Evolutionary conservation across 1,140 invertebrate genomes (phyloP), one percentile per base, ranked within the genome.

Genomic region (Alviniconcha marisindica): DNA sequence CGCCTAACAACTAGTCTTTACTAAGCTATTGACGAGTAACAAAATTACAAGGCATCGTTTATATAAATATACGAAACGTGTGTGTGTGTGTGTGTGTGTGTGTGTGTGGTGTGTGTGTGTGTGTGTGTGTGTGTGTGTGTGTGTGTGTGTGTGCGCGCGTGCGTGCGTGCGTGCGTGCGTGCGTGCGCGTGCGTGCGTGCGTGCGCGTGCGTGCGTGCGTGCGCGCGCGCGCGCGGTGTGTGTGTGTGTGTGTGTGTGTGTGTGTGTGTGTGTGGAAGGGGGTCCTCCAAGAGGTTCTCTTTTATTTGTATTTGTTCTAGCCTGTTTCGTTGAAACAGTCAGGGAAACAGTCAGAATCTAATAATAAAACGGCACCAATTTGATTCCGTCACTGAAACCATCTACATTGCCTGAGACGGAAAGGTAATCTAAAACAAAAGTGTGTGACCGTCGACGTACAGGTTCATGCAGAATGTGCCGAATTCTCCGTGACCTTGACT

Each of bases 251-350:
- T 60, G 56, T 60, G 1, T 60, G 56, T 60, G 56, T 60, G 18
- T 60, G 56, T 60, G n/a, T 60, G 56, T 60, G 56, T 60, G 56
- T 60, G 56, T n/a, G n/a, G n/a, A n/a, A n/a, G n/a, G n/a, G n/a
- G n/a, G n/a, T n/a, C n/a, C n/a, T n/a, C n/a, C n/a, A n/a, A n/a
- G n/a, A n/a, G n/a, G n/a, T n/a, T n/a, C n/a, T n/a, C n/a, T n/a
- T n/a, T n/a, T n/a, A n/a, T n/a, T n/a, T n/a, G n/a, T n/a, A n/a
- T n/a, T n/a, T n/a, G n/a, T n/a, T n/a, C n/a, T n/a, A n/a, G n/a
- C n/a, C n/a, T 60, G 56, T 60, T 18, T 5, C 0, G 21, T 0
- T 5, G 56, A 7, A n/a, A n/a, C 21, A n/a, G 14, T 18, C 21
- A n/a, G 56, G 56, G 48, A n/a, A 2, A 24, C 21, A 60, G 48